These are phyloP conservation scores for Idaea dimidiata DNA, from an alignment of 2,888 invertebrate species.

Conservation along the genomic window DNA sequence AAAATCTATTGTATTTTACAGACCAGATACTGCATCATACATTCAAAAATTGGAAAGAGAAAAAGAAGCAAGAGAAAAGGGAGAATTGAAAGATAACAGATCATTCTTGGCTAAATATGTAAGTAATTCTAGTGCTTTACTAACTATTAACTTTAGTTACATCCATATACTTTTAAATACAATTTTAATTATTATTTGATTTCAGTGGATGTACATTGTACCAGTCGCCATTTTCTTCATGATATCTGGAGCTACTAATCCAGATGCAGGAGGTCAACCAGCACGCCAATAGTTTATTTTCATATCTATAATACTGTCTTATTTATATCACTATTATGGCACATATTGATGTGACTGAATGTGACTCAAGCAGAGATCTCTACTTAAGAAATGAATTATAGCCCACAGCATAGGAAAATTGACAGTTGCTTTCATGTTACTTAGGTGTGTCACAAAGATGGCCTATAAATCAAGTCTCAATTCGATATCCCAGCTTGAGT, in stretches of 20 bases:
- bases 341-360: no score
- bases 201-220: slow-evolving; percentile 99
- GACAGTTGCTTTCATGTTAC: no score
- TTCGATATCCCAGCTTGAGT: no score
- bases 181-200: slow-evolving; percentile 38
- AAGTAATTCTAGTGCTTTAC: slow-evolving; percentile 70
- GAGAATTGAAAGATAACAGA: slow-evolving; percentile 95
- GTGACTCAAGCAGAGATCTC: no score
- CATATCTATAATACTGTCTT: background rate
- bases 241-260: slow-evolving; percentile 92
- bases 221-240: slow-evolving; percentile 95
- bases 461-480: no score
- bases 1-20: slow-evolving; percentile 47
- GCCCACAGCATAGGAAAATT: no score
- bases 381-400: no score
- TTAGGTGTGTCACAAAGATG: no score
- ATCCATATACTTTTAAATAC: no score
- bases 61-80: slow-evolving; percentile 92
- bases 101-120: slow-evolving; percentile 99
- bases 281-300: slow-evolving; percentile 43
- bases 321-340: background rate
- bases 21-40: slow-evolving; percentile 97
- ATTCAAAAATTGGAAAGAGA: slow-evolving; percentile 96
- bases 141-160: no score
- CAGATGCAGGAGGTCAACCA: slow-evolving; percentile 81